A percentile compares a stretch with the other conserved stretches of the same genome.
These are phyloP conservation scores for Pristis pectinata DNA, from an alignment of 2,797 vertebrate species.

Conservation along the genomic window DNA sequence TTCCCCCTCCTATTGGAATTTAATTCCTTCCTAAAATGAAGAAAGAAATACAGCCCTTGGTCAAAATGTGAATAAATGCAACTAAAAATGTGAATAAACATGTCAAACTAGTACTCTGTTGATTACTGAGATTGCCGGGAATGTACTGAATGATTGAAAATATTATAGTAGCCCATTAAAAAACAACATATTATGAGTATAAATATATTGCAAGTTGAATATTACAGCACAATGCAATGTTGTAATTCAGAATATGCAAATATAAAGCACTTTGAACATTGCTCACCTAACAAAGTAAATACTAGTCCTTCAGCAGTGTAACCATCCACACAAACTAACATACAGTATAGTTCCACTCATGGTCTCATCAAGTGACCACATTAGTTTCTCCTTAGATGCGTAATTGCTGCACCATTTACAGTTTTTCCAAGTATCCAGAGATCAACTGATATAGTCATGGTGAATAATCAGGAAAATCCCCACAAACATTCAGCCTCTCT, in stretches of 20 bases:
- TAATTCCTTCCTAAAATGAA: neutral
- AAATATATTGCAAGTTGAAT: neutral
- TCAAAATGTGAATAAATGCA: neutral
- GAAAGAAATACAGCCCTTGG: neutral
- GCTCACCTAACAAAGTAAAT: neutral
- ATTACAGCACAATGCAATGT: neutral
- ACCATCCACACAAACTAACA: neutral
- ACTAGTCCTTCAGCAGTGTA: neutral
- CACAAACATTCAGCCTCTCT: neutral
- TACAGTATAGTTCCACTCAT: neutral
- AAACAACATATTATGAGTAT: neutral
- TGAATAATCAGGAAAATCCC: neutral
- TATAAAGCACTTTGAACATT: neutral
- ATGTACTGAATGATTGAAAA: neutral
- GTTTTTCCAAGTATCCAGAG: neutral
- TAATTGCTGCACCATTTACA: neutral
- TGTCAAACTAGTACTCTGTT: neutral
- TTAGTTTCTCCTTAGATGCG: neutral
- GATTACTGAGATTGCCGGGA: neutral
- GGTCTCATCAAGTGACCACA: neutral
- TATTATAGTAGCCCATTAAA: neutral
- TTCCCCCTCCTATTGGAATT: neutral
- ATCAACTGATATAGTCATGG: neutral
- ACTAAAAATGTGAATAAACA: neutral
- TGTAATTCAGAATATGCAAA: neutral